Base-by-base conservation (phyloP, 1,140 invertebrate species). In the Cryptotermes secundus region DNA sequence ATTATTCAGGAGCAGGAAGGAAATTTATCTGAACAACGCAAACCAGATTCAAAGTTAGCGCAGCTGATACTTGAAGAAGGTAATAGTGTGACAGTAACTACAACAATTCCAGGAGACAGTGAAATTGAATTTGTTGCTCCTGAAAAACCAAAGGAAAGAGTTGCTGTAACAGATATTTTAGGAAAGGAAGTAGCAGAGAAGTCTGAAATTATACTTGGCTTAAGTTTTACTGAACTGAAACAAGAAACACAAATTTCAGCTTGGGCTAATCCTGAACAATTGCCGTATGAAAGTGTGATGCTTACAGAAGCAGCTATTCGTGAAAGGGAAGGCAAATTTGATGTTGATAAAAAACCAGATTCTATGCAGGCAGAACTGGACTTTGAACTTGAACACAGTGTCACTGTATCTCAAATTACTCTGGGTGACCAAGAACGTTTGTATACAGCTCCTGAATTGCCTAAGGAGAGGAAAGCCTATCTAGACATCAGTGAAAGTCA, bases 271-370 rank as follows among this genome's bases (percentile, higher is more conserved):
- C 36, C 85, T 84, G 86, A 86, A 59, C 88, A 88, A 84, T 86
- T 87, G 83, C 86, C 87, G 42, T 86, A 87, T 85, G 87, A 88
- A 85, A 87, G 87, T 84, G 85, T 88, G 31, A 83, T 87, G 72
- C 81, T 85, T 34, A 86, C 87, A 84, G 86, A 88, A 87, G 85
- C 85, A 34, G 84, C 87, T 45, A 84, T 87, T 81, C 86, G 85
- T 82, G 93, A 94, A 88, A 91, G 89, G 82, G 93, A 94, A 89
- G 89, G 87, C 22, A 87, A 89, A 34, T 90, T 93, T 82, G 34
- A 65, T 16, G 88, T 89, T 84, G 83, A 88, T 85, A 84, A 88
- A 16, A 87, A 89, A 85, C 89, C 89, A 1, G 84, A 87, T 26
- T 87, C 87, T 36, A 90, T 88, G 88, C 89, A 83, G 86, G 92